Evolutionary conservation across 2,797 vertebrate genomes (phyloP).

Genomic region (Adrianichthys oophorus): DNA sequence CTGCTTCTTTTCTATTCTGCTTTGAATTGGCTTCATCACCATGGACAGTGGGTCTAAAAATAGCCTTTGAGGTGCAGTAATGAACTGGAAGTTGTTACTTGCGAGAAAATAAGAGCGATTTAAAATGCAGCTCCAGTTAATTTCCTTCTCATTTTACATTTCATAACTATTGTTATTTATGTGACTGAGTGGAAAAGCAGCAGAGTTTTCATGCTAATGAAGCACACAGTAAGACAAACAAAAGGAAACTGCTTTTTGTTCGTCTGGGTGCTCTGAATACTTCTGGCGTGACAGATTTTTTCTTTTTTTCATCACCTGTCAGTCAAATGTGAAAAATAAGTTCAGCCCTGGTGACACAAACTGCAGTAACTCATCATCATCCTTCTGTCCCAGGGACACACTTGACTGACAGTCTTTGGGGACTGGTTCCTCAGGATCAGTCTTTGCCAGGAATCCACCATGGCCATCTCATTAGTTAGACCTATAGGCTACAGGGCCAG

Average conservation of each 20-base stretch:
- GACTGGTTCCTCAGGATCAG: constrained; percentile 29
- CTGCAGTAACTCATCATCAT: constrained; percentile 42
- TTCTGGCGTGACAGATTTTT: constrained; percentile 32
- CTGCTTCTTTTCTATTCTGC: too few species aligned
- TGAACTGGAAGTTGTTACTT: too few species aligned
- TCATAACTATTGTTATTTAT: constrained; percentile 6
- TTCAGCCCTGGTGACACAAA: constrained; percentile 44
- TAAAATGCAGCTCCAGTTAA: background rate
- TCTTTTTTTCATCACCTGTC: constrained; percentile 44
- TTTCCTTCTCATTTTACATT: constrained; percentile 16
- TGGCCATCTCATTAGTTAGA: constrained; percentile 34
- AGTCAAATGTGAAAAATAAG: constrained; percentile 50
- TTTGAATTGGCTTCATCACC: too few species aligned
- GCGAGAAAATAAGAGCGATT: background rate
- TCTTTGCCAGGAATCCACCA: constrained; percentile 13
- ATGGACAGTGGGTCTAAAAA: too few species aligned
- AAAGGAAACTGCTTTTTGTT: background rate
- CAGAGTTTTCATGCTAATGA: background rate
- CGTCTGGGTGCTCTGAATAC: constrained; percentile 23
- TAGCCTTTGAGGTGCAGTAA: too few species aligned
- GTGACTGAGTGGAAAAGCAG: constrained; percentile 2
- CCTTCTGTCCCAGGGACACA: constrained; percentile 28
- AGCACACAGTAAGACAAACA: constrained; percentile 4
- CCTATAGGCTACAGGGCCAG: constrained; percentile 30
- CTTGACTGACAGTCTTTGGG: constrained; percentile 35